phyloP scores from a whole-genome alignment of 2,888 invertebrate species.

The Callyntrura sp. region DNA sequence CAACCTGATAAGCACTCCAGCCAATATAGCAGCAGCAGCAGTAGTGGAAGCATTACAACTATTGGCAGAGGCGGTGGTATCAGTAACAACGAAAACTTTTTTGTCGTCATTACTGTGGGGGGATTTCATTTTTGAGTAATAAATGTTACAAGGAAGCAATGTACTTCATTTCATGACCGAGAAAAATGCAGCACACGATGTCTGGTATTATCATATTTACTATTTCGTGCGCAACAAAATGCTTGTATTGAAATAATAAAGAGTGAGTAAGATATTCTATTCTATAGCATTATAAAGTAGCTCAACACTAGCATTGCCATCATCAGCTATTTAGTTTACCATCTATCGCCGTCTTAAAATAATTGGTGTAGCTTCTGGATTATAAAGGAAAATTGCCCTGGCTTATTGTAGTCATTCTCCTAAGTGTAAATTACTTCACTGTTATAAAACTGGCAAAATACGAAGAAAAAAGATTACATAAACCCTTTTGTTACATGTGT shows the following conservation, averaged over 20 bases:
- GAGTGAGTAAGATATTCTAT: no score
- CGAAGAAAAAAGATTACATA: neutral
- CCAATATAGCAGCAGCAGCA: neutral
- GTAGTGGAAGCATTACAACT: no score
- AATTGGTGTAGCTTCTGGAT: constrained; percentile 25
- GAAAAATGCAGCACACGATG: neutral
- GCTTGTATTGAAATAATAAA: no score
- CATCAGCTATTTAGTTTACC: no score
- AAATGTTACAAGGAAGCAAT: constrained; percentile 31
- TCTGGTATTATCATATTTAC: neutral
- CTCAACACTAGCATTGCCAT: constrained; percentile 11
- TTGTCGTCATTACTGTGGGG: neutral
- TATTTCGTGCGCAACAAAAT: neutral
- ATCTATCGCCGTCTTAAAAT: constrained; percentile 15
- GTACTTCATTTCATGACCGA: constrained; percentile 3
- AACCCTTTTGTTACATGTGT: neutral
- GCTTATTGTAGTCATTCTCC: constrained; percentile 51
- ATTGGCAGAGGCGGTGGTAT: no score
- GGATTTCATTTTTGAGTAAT: constrained; percentile 25
- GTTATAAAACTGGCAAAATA: neutral
- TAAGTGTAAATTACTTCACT: constrained; percentile 45
- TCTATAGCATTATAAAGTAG: no score
- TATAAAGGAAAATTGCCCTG: constrained; percentile 19
- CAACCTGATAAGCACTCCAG: neutral
- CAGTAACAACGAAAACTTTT: no score